These are phyloP conservation scores for Aradus depressus DNA, from an alignment of 2,888 invertebrate species.

Conservation along the genomic window DNA sequence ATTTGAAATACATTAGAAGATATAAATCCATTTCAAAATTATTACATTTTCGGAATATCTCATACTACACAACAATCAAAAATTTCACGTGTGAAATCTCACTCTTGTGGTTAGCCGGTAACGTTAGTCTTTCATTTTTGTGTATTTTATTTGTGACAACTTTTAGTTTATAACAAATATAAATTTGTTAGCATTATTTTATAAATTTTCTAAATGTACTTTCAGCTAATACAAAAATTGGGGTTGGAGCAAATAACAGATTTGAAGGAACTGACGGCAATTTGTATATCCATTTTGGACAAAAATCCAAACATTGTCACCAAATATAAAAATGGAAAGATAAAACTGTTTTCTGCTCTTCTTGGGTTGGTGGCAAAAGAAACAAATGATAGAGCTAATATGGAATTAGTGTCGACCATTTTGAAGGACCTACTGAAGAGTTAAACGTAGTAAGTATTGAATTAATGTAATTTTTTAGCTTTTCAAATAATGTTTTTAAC, in stretches of 20 bases:
- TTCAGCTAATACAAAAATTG: constrained; percentile 48
- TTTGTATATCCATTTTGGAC: constrained; percentile 50
- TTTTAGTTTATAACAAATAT: neutral
- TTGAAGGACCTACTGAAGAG: constrained; percentile 26
- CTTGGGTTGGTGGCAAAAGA: constrained; percentile 48
- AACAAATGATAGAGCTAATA: constrained; percentile 53
- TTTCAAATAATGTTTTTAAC: too few species aligned
- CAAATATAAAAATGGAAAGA: constrained; percentile 57
- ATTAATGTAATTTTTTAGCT: too few species aligned
- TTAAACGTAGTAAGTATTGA: neutral
- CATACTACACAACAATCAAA: too few species aligned
- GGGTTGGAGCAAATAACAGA: constrained; percentile 55
- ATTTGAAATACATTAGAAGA: too few species aligned
- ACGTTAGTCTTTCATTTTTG: too few species aligned
- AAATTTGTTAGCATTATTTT: constrained; percentile 8
- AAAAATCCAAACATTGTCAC: constrained; percentile 55
- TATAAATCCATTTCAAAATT: too few species aligned
- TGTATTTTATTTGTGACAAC: too few species aligned
- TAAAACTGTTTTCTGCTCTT: constrained; percentile 54
- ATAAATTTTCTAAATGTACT: constrained; percentile 30
- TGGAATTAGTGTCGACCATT: constrained; percentile 28
- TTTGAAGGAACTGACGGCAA: constrained; percentile 44
- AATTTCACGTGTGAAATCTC: too few species aligned
- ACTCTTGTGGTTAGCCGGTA: too few species aligned
- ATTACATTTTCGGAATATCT: too few species aligned